Conservation (phyloP, 2,113 vertebrate genomes). For the Toxostoma redivivum region DNA sequence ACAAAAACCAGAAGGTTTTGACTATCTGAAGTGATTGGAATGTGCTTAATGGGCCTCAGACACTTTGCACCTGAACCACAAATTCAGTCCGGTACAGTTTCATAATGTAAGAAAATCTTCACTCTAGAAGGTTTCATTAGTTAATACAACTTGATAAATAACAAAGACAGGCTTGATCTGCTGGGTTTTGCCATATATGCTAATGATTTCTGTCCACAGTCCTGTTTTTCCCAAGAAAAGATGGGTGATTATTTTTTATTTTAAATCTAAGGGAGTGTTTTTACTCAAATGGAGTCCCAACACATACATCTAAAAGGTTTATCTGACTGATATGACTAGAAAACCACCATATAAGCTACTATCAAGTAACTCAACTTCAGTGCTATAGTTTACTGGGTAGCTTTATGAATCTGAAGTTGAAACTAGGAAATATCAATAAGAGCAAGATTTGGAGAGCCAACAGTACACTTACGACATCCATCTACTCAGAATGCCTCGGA, state of each 20-base stretch:
- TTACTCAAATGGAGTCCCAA: neutral
- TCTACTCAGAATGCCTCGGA: neutral
- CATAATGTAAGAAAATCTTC: neutral
- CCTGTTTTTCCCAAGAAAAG: neutral
- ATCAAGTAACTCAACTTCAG: neutral
- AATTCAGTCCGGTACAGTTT: neutral
- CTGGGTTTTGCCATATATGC: neutral
- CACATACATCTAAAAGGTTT: neutral
- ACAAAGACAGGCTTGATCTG: neutral
- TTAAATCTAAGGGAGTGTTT: neutral
- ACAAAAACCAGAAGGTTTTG: neutral
- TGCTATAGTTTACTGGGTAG: neutral
- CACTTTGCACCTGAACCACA: neutral
- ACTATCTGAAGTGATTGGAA: neutral
- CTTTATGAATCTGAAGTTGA: neutral
- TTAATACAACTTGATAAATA: neutral
- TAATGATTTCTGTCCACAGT: neutral
- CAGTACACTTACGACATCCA: rapidly evolving
- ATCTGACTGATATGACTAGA: neutral
- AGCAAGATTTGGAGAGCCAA: neutral
- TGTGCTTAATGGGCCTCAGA: neutral
- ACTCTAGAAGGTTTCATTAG: neutral
- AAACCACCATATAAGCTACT: neutral
- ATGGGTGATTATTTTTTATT: neutral
- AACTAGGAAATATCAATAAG: neutral